Evolutionary conservation across 2,797 vertebrate species (phyloP).

Genomic region (Centropyge bicolor): DNA sequence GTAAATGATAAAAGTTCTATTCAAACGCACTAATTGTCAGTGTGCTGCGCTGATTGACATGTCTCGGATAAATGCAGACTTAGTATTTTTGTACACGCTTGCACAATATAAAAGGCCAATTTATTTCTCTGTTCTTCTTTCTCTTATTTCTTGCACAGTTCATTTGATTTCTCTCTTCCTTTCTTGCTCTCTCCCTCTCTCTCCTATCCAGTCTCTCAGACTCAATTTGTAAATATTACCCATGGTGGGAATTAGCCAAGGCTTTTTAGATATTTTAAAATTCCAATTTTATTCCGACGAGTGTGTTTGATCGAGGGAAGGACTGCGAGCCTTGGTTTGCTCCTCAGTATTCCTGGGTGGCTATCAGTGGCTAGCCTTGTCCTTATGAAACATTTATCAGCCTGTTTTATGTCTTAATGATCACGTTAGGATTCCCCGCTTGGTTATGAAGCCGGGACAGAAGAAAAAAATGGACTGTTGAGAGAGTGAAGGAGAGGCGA

Average conservation of each 20-base stretch:
- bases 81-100: conserved; percentile 89
- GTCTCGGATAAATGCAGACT: conserved; percentile 88
- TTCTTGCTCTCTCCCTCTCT: conserved; percentile 62
- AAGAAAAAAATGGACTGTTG: conserved; percentile 52
- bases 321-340: conserved; percentile 65
- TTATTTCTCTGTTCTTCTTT: conserved; percentile 84
- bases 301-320: conserved; percentile 80
- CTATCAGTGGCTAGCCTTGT: conserved; percentile 84
- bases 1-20: conserved; percentile 88
- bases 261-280: conserved; percentile 85
- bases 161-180: conserved; percentile 83
- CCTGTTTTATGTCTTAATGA: conserved; percentile 88
- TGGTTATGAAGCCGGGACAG: conserved; percentile 80
- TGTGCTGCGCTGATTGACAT: conserved; percentile 87
- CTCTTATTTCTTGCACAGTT: conserved; percentile 79
- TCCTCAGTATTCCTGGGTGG: conserved; percentile 84
- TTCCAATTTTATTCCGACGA: conserved; percentile 84
- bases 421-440: conserved; percentile 86
- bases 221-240: conserved; percentile 89
- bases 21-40: conserved; percentile 88
- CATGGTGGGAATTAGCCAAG: conserved; percentile 84
- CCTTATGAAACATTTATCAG: conserved; percentile 90
- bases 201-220: conserved; percentile 73
- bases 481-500: conserved; percentile 64
- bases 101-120: conserved; percentile 88